Evolutionary conservation across 2,888 invertebrate genomes (phyloP), one percentile per base, ranked within the genome.

Genomic region (Pheosia tremula): DNA sequence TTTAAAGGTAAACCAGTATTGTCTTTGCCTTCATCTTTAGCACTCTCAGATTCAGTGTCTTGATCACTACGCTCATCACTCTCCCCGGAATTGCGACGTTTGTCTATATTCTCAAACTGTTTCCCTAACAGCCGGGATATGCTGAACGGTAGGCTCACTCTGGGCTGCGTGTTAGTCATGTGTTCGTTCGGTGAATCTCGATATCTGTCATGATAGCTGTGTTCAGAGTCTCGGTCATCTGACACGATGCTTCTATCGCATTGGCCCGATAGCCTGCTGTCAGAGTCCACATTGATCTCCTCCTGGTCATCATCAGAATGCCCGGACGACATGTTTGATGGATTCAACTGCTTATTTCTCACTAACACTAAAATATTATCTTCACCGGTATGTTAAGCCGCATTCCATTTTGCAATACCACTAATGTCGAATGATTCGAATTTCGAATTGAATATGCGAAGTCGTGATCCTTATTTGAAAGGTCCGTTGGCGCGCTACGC

Each of bases 81-180:
- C 68, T 94, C 94, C 39, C 94, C 84, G 0, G 94, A 94, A 83
- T 92, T 87, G 69, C 94, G 82, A 62, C 94, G 87, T 69, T 94
- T 93, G 49, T 94, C 94, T 78, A 95, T 94, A 59, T 96, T 95
- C 72, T 96, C 96, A 75, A 96, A 96, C 71, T 96, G 96, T 88
- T 96, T 96, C n/a, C 96, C 96, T 80, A 97, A 90, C 78, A 97
- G 94, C 80, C 97, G 95, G 47, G 97, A 97, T 94, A 97, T 97
- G 88, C 97, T 97, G 91, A 97, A 97, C 63, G 97, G 96, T 74
- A 97, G 82, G 53, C 95, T 94, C 56, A 95, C 94, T 79, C 94
- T 94, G 67, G 85, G 95, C 77, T 87, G 94, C 24, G 92, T 93
- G 75, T 81, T 93, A 65, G 85, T 94, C 85, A 93, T 92, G 65